Evolutionary conservation across 1,140 invertebrate species (phyloP).

Genomic region (Drosophila repleta): DNA sequence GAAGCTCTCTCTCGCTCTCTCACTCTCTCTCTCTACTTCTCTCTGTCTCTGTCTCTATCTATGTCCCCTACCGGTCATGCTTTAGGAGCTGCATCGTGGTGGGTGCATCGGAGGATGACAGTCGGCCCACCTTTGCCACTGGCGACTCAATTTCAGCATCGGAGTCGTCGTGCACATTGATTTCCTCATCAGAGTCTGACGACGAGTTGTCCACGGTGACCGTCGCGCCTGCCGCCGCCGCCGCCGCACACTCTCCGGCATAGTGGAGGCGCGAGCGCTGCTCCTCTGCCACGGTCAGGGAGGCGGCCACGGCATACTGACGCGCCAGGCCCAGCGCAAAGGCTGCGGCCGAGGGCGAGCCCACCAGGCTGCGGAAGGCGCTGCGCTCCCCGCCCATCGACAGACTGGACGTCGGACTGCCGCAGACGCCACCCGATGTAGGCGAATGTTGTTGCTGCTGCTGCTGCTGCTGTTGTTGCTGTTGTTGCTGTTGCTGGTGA

Average conservation of each 20-base stretch:
- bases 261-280: constrained; percentile 66
- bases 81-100: constrained; percentile 77
- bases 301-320: constrained; percentile 84
- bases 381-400: constrained; percentile 93
- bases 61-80: constrained; percentile 69
- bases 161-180: constrained; percentile 88
- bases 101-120: constrained; percentile 75
- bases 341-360: constrained; percentile 84
- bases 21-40: neutral
- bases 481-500: constrained; percentile 69
- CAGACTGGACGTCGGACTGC: constrained; percentile 63
- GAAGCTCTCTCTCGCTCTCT: constrained; percentile 32
- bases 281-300: constrained; percentile 82
- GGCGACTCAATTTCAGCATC: constrained; percentile 82
- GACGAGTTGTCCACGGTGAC: constrained; percentile 79
- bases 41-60: neutral
- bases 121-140: constrained; percentile 67
- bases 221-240: constrained; percentile 86
- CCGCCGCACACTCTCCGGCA: constrained; percentile 84
- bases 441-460: constrained; percentile 71
- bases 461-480: constrained; percentile 55
- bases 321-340: constrained; percentile 84
- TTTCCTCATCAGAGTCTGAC: constrained; percentile 80
- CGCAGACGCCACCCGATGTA: constrained; percentile 38
- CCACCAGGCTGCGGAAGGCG: constrained; percentile 90